Conservation (phyloP, 2,888 invertebrate species). For the Lathronympha strigana region DNA sequence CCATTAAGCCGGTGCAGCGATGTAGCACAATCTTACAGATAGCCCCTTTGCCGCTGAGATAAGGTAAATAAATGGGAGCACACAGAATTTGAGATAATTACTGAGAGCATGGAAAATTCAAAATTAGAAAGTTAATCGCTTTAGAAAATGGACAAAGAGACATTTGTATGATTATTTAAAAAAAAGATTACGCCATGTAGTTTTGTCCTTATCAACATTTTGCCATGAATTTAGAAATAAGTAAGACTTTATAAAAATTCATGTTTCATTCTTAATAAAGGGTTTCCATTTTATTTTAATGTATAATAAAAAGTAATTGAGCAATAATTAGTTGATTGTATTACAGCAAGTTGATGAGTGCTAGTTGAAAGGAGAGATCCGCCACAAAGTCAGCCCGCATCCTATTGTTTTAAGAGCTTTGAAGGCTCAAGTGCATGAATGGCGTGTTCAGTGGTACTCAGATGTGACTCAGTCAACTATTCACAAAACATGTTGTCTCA, state of each 20-base stretch:
- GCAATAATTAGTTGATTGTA: slow-evolving; percentile 60
- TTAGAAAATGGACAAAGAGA: neutral
- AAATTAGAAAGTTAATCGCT: slow-evolving; percentile 1
- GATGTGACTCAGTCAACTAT: slow-evolving; percentile 37
- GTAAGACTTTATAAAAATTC: neutral
- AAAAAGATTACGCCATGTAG: neutral
- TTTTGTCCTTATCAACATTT: too few species aligned
- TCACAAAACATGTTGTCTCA: neutral
- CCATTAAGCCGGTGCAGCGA: slow-evolving; percentile 34
- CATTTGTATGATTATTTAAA: neutral
- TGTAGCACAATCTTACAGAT: slow-evolving; percentile 44
- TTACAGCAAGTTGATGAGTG: slow-evolving; percentile 58
- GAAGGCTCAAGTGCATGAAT: slow-evolving; percentile 52
- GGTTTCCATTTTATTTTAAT: slow-evolving; percentile 44
- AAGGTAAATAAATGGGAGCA: slow-evolving; percentile 49
- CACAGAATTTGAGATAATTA: slow-evolving; percentile 32
- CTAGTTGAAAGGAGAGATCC: slow-evolving; percentile 55
- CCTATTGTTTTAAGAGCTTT: slow-evolving; percentile 70
- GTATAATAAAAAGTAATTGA: slow-evolving; percentile 59
- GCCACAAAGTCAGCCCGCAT: slow-evolving; percentile 65
- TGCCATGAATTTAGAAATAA: neutral
- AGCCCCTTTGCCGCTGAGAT: slow-evolving; percentile 52
- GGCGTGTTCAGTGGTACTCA: slow-evolving; percentile 51
- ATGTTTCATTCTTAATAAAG: neutral
- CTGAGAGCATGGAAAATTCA: slow-evolving; percentile 4